Conservation (phyloP, 1,140 invertebrate genomes). For the Pemphigus obesinymphae region DNA sequence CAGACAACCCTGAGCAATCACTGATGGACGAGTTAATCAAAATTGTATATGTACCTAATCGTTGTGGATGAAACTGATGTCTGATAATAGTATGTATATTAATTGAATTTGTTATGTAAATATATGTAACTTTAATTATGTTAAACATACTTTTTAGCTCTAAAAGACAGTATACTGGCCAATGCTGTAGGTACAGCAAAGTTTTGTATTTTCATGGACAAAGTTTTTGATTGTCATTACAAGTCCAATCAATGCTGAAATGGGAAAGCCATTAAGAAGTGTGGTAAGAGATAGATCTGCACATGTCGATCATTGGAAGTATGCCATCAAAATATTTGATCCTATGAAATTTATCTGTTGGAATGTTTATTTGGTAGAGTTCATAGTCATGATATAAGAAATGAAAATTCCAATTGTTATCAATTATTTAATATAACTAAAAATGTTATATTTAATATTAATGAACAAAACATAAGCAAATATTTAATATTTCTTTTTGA, state of each 20-base stretch:
- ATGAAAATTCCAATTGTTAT: background rate
- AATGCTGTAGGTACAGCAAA: slow-evolving; percentile 3
- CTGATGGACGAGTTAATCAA: too few species aligned
- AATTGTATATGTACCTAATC: too few species aligned
- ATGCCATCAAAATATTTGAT: background rate
- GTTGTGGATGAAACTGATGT: too few species aligned
- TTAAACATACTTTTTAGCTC: slow-evolving; percentile 7
- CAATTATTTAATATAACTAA: too few species aligned
- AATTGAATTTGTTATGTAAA: too few species aligned
- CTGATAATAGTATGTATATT: too few species aligned
- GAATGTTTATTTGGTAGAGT: background rate
- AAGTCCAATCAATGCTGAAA: background rate
- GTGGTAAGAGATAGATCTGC: background rate
- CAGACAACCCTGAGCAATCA: too few species aligned
- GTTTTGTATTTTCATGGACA: too few species aligned
- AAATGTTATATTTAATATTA: too few species aligned
- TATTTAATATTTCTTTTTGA: too few species aligned
- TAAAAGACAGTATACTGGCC: background rate
- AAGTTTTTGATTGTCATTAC: background rate
- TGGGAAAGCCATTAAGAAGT: background rate
- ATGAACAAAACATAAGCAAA: too few species aligned
- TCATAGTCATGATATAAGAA: background rate
- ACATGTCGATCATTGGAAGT: too few species aligned
- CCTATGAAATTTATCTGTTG: background rate
- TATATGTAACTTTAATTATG: background rate